A percentile compares a stretch with the other conserved stretches of the same genome.
phyloP scores from a whole-genome alignment of 1,140 invertebrate species.

The Drosophila tropicalis region DNA sequence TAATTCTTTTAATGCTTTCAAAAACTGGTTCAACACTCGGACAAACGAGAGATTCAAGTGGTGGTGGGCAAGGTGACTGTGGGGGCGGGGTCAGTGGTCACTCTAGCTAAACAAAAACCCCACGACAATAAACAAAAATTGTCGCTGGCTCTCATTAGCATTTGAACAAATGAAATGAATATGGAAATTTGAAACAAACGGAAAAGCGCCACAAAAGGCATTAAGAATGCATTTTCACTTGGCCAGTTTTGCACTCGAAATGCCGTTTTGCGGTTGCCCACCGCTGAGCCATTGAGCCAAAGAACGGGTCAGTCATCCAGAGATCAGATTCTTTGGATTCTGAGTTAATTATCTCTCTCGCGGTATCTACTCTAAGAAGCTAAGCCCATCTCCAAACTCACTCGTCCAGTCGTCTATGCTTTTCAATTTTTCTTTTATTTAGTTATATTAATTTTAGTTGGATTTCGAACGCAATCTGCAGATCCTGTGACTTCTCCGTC shows the following conservation, averaged over 20 bases:
- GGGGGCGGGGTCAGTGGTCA: slow-evolving; percentile 4
- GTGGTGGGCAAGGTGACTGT: not conserved
- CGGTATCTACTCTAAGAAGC: too few relatives aligned
- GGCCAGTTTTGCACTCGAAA: slow-evolving; percentile 28
- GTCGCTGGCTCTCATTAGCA: slow-evolving; percentile 43
- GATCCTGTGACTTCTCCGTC: too few relatives aligned
- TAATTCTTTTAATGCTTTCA: slow-evolving; percentile 52
- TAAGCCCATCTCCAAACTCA: too few relatives aligned
- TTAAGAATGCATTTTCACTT: slow-evolving; percentile 21
- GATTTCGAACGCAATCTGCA: too few relatives aligned
- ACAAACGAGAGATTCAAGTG: not conserved
- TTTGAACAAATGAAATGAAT: slow-evolving; percentile 28
- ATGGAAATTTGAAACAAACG: slow-evolving; percentile 15
- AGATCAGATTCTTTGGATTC: too few relatives aligned
- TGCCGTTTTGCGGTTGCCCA: too few relatives aligned
- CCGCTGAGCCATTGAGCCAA: too few relatives aligned
- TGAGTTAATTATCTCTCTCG: too few relatives aligned
- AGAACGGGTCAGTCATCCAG: too few relatives aligned
- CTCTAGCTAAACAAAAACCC: slow-evolving; percentile 38
- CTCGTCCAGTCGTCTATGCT: not conserved
- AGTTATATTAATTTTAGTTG: too few relatives aligned
- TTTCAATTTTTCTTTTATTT: not conserved
- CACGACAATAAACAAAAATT: not conserved
- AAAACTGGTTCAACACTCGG: slow-evolving; percentile 48
- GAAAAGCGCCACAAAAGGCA: not conserved